Percentiles rank a stretch among this genome's conserved stretches.
Conservation (phyloP, 2,113 vertebrate genomes). For the Coryphaenoides rupestris region DNA sequence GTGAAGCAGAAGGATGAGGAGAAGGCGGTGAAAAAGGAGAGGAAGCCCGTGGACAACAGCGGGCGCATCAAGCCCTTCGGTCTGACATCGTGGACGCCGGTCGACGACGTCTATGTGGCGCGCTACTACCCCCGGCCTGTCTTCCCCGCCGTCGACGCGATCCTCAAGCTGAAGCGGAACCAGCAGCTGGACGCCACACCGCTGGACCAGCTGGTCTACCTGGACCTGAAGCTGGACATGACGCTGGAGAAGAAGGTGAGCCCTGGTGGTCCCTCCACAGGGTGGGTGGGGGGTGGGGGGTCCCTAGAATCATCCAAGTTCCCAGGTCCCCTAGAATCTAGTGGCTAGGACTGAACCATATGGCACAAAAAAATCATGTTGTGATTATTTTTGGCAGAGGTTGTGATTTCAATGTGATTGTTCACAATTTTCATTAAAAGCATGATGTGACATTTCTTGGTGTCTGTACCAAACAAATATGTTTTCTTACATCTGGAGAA, state of each 20-base stretch:
- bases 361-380: no score
- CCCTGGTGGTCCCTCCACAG: background rate
- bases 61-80: constrained; percentile 67
- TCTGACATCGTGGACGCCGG: constrained; percentile 65
- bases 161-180: constrained; percentile 83
- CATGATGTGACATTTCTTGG: no score
- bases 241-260: constrained; percentile 86
- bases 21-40: constrained; percentile 51
- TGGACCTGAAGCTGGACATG: constrained; percentile 84
- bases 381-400: no score
- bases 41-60: constrained; percentile 51
- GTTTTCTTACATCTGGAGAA: no score
- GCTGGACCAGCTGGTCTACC: constrained; percentile 74
- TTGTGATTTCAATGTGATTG: no score
- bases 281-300: no score
- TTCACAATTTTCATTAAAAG: no score
- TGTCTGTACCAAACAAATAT: no score
- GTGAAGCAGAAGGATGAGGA: constrained; percentile 45
- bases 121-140: constrained; percentile 72
- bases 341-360: no score
- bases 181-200: constrained; percentile 83
- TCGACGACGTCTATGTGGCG: constrained; percentile 83
- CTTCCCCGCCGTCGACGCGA: constrained; percentile 59
- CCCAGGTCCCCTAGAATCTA: no score
- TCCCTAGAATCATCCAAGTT: no score